Evolutionary conservation across 2,797 vertebrate species (phyloP).

Genomic region (Microhierax caerulescens): DNA sequence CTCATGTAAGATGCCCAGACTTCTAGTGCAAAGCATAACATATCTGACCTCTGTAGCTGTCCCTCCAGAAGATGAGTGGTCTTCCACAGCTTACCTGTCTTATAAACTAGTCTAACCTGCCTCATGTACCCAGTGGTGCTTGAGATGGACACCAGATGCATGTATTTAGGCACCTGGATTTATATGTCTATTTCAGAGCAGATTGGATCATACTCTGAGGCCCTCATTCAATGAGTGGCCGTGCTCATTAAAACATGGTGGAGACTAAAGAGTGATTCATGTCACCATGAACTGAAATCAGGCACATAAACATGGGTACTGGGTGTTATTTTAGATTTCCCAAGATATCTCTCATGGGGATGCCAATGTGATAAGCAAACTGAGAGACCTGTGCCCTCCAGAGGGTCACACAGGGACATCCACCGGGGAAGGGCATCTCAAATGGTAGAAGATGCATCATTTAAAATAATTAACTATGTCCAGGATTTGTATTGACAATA

Average conservation of each 20-base stretch:
- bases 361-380: accelerated
- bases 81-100: neutral
- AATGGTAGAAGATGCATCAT: neutral
- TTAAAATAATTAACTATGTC: neutral
- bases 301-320: neutral
- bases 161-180: neutral
- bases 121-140: neutral
- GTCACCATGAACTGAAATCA: neutral
- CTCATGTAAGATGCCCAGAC: neutral
- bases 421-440: neutral
- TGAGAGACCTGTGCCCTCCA: neutral
- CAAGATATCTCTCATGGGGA: neutral
- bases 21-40: neutral
- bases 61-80: neutral
- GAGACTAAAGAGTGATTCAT: neutral
- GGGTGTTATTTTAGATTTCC: neutral
- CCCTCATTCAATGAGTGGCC: neutral
- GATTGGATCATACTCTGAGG: neutral
- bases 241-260: neutral
- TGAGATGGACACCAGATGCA: neutral
- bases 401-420: neutral
- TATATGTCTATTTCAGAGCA: neutral
- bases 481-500: neutral
- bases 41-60: neutral
- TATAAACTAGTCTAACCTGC: neutral